phyloP scores from a whole-genome alignment of 2,888 invertebrate species.

The Alitta virens region DNA sequence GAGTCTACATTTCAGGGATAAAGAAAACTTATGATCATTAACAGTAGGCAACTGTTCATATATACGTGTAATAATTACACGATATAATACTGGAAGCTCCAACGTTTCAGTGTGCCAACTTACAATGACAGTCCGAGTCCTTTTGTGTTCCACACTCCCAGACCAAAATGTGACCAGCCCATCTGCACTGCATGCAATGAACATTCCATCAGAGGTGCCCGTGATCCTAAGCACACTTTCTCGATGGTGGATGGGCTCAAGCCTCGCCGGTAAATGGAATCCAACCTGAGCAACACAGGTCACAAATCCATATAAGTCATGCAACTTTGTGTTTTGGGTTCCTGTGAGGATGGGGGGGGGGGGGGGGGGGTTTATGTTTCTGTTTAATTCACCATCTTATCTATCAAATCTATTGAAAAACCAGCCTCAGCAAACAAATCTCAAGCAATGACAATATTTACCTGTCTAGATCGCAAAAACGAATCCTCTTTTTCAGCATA shows the following conservation, averaged over 20 bases:
- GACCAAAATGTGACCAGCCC: slow-evolving; percentile 57
- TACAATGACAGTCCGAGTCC: slow-evolving; percentile 49
- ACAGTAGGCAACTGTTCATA: not conserved
- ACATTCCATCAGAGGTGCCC: slow-evolving; percentile 51
- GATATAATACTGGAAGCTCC: too few species aligned
- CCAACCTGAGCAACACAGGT: too few species aligned
- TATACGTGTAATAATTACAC: too few species aligned
- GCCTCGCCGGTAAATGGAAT: slow-evolving; percentile 53
- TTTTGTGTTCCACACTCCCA: slow-evolving; percentile 44
- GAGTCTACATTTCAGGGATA: slow-evolving; percentile 33
- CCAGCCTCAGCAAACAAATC: too few species aligned
- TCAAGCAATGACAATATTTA: slow-evolving; percentile 18
- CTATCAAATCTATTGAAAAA: too few species aligned
- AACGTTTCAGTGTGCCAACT: too few species aligned
- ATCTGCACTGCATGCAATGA: slow-evolving; percentile 55
- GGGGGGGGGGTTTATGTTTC: too few species aligned
- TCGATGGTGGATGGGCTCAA: slow-evolving; percentile 51
- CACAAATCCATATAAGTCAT: too few species aligned
- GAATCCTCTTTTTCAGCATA: slow-evolving; percentile 57
- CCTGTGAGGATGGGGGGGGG: too few species aligned
- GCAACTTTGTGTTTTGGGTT: too few species aligned
- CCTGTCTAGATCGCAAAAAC: slow-evolving; percentile 50
- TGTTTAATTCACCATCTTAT: too few species aligned
- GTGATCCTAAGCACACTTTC: slow-evolving; percentile 52
- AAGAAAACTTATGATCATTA: not conserved